Base-by-base conservation (phyloP, 2,797 vertebrate species). In the Sternarchorhynchus goeldii region DNA sequence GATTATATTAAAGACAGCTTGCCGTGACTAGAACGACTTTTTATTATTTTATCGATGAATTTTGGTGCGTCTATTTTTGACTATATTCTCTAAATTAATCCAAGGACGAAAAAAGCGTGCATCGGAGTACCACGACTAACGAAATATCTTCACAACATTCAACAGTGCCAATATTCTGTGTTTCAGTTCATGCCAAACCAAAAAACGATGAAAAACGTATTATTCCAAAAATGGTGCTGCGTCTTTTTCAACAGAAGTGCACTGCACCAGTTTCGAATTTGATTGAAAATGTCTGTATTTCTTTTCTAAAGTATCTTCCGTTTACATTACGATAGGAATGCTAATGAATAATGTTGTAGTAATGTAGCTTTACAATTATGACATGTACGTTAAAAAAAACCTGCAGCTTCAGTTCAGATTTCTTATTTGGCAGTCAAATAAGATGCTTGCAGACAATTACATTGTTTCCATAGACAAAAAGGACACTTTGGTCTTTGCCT, bases 371-470 rank as follows among this genome's bases (percentile, higher is more conserved):
- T 39, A 6, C 39, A 69, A 21, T 69, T 69, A 25, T n/a, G 64
- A 14, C 12, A 17, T 25, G 5, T 41, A 14, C 21, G n/a, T 21
- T 14, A 31, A 39, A 55, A 3, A 39, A 59, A 64, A 50, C 6
- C n/a, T 63, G n/a, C 64, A 34, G 10, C 39, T 58, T 74, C 60
- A 58, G 59, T 36, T 50, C 72, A n/a, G 32, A 76, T 65, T 73
- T n/a, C n/a, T 55, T 56, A 75, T 85, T 83, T 79, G 76, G 53
- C 76, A 74, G 81, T 57, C 78, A 81, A 79, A 85, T 75, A 57
- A 39, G 34, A 64, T 18, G 64, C 10, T 39, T 76, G 62, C n/a
- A 34, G 25, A 53, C 75, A 58, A 66, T 62, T 32, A 29, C 59
- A 12, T 18, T 39, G 75, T 75, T 73, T 71, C 58, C 59, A 59